Evolutionary conservation across 2,113 vertebrate genomes (phyloP).

Genomic region (Choloepus hoffmanni): DNA sequence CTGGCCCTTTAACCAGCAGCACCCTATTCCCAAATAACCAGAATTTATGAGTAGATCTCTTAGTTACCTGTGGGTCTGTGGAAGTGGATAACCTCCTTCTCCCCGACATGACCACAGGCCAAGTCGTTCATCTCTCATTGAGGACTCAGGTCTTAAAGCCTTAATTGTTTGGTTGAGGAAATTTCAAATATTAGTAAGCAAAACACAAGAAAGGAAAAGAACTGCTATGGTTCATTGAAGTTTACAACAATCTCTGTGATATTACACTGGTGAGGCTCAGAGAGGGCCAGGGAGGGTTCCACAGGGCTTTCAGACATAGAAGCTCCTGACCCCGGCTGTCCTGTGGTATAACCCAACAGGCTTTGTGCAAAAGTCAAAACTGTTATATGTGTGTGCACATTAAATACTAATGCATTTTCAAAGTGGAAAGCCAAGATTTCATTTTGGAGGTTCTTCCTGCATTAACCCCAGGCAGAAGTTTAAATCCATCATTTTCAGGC

Average conservation of each 20-base stretch:
- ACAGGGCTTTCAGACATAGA: not conserved
- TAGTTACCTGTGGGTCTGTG: not conserved
- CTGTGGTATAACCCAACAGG: too few relatives aligned
- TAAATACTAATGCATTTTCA: not conserved
- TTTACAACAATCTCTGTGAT: not conserved
- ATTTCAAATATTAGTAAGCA: not conserved
- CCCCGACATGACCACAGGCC: accelerated
- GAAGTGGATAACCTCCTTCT: not conserved
- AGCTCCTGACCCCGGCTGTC: too few relatives aligned
- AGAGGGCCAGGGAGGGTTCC: not conserved
- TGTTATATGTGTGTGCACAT: not conserved
- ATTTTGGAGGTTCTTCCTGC: not conserved
- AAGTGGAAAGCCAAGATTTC: not conserved
- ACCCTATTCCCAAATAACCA: not conserved
- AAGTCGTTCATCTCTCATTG: not conserved
- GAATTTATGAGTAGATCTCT: not conserved
- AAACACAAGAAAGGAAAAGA: not conserved
- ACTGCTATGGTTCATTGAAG: not conserved
- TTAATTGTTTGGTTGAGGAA: not conserved
- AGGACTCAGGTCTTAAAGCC: not conserved
- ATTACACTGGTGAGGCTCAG: not conserved
- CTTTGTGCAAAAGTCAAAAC: not conserved
- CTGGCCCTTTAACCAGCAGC: not conserved
- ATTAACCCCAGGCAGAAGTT: not conserved
- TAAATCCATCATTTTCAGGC: not conserved